Conservation (phyloP, 2,797 vertebrate species). For the Huso huso region DNA sequence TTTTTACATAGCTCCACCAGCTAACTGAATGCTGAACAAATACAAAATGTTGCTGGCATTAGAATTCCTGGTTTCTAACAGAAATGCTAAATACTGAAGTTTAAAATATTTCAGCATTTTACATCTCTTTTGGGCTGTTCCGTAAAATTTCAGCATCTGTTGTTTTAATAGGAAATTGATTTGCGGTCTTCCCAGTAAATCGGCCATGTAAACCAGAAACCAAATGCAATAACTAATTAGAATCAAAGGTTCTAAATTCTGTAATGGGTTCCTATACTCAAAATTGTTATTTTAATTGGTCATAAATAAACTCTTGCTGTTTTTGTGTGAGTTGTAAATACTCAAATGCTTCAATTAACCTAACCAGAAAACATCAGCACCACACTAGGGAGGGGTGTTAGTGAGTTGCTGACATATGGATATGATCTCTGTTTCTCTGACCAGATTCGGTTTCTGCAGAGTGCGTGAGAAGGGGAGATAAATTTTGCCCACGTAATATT, state of each 20-base stretch:
- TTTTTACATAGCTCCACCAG: too few species aligned
- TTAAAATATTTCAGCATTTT: constrained; percentile 20
- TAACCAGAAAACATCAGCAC: constrained; percentile 47
- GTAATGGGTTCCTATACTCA: constrained; percentile 66
- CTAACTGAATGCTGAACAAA: too few species aligned
- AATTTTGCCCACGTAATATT: constrained; percentile 86
- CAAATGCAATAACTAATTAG: constrained; percentile 69
- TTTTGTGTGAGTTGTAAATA: constrained; percentile 30
- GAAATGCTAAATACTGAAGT: constrained; percentile 1
- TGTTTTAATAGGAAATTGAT: constrained; percentile 65
- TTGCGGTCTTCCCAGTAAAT: constrained; percentile 60
- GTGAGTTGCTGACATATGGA: constrained; percentile 89
- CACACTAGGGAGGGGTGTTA: constrained; percentile 61
- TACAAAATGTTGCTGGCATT: too few species aligned
- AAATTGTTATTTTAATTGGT: constrained; percentile 58
- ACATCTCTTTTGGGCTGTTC: constrained; percentile 46
- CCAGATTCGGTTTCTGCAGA: constrained; percentile 71
- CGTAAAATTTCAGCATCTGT: constrained; percentile 51
- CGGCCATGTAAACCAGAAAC: constrained; percentile 64
- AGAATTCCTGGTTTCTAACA: not conserved
- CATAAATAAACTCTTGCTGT: constrained; percentile 62
- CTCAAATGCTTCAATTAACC: constrained; percentile 43
- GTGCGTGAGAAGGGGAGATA: constrained; percentile 91
- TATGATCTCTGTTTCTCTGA: constrained; percentile 77
- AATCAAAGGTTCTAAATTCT: constrained; percentile 67